phyloP scores from a whole-genome alignment of 2,888 invertebrate species.

The Idaea dimidiata region DNA sequence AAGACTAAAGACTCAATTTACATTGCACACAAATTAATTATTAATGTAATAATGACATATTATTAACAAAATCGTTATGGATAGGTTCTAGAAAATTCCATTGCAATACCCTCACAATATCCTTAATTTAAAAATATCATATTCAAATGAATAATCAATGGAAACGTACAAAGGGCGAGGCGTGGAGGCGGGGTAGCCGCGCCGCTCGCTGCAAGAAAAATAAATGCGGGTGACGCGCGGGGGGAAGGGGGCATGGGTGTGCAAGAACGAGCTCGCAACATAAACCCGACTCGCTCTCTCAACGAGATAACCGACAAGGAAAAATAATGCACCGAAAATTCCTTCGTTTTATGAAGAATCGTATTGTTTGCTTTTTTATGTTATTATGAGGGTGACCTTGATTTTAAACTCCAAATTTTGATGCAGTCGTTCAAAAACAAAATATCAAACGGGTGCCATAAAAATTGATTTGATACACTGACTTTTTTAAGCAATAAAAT shows the following conservation, averaged over 20 bases:
- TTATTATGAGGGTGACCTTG: slow-evolving; percentile 55
- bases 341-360: slow-evolving; percentile 50
- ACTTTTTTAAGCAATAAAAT: background rate
- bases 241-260: slow-evolving; percentile 36
- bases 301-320: slow-evolving; percentile 62
- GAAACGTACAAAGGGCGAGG: slow-evolving; percentile 62
- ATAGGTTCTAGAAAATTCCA: background rate
- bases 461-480: background rate
- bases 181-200: slow-evolving; percentile 70
- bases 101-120: background rate
- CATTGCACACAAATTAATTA: too few species aligned
- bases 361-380: slow-evolving; percentile 41
- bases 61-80: background rate
- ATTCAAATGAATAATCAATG: slow-evolving; percentile 41
- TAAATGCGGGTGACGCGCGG: slow-evolving; percentile 52
- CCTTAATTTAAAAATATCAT: slow-evolving; percentile 5
- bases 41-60: background rate
- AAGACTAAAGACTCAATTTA: too few species aligned
- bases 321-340: slow-evolving; percentile 71
- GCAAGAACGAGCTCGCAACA: slow-evolving; percentile 37
- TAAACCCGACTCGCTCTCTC: slow-evolving; percentile 35
- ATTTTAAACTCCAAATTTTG: slow-evolving; percentile 29
- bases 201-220: slow-evolving; percentile 58
- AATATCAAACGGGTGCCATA: background rate
- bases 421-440: slow-evolving; percentile 10